Evolutionary conservation across 2,113 vertebrate genomes (phyloP).

Genomic region (Tachycineta bicolor): DNA sequence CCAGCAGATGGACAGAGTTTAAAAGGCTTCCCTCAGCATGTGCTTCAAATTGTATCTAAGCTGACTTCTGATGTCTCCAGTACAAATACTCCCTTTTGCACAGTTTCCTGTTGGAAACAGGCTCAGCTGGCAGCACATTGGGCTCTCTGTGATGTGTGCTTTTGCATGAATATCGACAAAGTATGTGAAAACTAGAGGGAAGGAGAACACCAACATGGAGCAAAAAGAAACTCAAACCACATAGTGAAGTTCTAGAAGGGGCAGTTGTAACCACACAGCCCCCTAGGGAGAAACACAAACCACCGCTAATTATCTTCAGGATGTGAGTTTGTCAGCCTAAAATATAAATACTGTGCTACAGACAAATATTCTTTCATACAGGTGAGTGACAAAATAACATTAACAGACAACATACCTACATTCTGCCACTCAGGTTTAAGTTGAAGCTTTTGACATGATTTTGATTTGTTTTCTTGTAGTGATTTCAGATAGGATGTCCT

Average conservation of each 20-base stretch:
- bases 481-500: neutral
- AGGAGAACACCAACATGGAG: neutral
- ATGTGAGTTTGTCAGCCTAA: neutral
- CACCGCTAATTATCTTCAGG: neutral
- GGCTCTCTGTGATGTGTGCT: neutral
- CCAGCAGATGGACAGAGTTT: neutral
- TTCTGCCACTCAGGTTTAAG: neutral
- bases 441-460: neutral
- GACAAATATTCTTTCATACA: neutral
- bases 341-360: neutral
- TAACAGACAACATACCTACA: neutral
- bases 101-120: neutral
- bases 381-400: neutral
- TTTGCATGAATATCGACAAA: neutral
- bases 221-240: neutral
- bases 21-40: neutral
- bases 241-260: neutral
- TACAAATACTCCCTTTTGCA: neutral
- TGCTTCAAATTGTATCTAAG: neutral
- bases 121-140: neutral
- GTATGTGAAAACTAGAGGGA: neutral
- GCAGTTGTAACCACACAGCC: accelerated
- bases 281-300: neutral
- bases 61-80: neutral
- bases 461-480: neutral